Percentiles rank a stretch among this genome's conserved stretches.
phyloP scores from a whole-genome alignment of 2,113 vertebrate genomes.

The Mastomys coucha region DNA sequence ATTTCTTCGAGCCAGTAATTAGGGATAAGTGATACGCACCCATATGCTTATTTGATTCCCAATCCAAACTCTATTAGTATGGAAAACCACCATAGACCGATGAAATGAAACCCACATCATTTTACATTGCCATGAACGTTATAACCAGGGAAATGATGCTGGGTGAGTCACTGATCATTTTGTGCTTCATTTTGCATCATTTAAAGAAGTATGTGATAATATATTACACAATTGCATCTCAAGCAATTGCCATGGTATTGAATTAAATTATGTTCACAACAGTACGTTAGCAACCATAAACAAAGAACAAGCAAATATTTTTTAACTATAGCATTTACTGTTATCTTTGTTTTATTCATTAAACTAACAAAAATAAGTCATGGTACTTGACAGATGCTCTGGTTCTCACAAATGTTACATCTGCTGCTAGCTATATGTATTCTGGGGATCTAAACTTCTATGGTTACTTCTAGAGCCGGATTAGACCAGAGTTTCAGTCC shows the following conservation, averaged over 20 bases:
- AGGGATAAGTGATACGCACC: neutral
- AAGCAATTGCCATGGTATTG: neutral
- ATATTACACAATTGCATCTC: neutral
- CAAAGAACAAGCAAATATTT: neutral
- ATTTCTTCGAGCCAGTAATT: neutral
- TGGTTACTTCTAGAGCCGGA: conserved; percentile 28
- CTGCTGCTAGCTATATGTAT: neutral
- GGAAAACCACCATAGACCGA: neutral
- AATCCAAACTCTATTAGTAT: neutral
- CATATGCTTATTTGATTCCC: neutral
- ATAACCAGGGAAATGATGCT: neutral
- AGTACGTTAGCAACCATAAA: neutral
- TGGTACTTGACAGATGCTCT: neutral
- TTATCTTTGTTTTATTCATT: neutral
- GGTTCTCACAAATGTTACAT: neutral
- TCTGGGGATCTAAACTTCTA: conserved; percentile 1
- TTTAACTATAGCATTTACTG: conserved; percentile 8
- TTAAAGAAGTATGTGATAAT: neutral
- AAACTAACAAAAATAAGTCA: neutral
- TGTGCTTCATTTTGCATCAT: neutral
- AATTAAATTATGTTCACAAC: neutral
- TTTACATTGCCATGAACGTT: neutral
- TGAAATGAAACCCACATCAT: neutral
- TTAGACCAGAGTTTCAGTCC: neutral
- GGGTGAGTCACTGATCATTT: neutral